Evolutionary conservation across 2,797 vertebrate genomes (phyloP).

Genomic region (Falco concolor): DNA sequence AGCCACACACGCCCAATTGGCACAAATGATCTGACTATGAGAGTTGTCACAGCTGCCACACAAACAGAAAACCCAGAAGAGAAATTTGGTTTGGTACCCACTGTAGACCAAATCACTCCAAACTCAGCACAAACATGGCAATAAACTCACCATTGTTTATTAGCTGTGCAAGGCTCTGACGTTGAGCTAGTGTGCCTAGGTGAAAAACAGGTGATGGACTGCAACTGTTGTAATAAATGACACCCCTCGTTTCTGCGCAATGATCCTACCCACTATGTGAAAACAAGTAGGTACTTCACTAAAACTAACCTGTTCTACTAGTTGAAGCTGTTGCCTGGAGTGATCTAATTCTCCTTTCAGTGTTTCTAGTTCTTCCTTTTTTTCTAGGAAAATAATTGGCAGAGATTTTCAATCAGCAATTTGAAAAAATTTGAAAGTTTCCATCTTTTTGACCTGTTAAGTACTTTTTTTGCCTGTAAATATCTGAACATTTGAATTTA

Average conservation of each 20-base stretch:
- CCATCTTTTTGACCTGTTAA: neutral
- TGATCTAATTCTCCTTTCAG: conserved; percentile 68
- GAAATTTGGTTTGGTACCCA: neutral
- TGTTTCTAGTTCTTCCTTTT: conserved; percentile 68
- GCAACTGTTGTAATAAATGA: neutral
- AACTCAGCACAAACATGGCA: neutral
- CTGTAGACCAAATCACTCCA: neutral
- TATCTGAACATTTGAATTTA: neutral
- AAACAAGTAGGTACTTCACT: rapidly evolving
- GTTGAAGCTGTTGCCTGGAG: conserved; percentile 63
- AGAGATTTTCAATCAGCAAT: neutral
- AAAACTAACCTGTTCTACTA: conserved; percentile 71
- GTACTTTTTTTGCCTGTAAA: neutral
- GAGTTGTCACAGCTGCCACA: neutral
- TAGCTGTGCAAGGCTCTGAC: neutral
- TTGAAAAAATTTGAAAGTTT: neutral
- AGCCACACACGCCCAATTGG: neutral
- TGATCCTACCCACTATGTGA: neutral
- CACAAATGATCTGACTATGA: neutral
- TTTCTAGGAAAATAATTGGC: conserved; percentile 64
- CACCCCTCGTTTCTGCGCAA: neutral
- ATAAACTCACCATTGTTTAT: neutral
- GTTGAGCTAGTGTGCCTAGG: neutral
- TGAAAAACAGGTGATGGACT: neutral
- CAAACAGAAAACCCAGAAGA: neutral